Conservation (phyloP, 2,113 vertebrate genomes). For the Corythornis vintsioides region DNA sequence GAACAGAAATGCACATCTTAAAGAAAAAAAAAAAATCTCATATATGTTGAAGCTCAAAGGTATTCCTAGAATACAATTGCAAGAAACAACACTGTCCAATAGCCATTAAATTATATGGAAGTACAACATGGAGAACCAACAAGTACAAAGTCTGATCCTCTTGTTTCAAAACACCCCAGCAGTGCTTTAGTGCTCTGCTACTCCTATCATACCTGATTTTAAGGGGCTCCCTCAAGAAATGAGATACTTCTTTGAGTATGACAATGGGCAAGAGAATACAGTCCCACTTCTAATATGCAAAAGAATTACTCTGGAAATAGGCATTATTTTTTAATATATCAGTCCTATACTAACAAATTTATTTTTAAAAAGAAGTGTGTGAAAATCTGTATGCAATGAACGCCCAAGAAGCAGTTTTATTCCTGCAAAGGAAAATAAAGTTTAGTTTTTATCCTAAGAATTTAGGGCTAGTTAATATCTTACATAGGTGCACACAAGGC, state of each 20-base stretch:
- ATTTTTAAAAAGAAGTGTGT: not conserved
- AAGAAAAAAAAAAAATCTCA: not conserved
- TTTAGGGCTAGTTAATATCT: not conserved
- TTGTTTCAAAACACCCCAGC: not conserved
- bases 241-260: not conserved
- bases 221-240: not conserved
- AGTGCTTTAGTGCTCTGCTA: not conserved
- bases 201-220: not conserved
- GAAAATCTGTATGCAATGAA: not conserved
- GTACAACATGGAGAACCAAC: not conserved
- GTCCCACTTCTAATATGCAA: not conserved
- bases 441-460: not conserved
- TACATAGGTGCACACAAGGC: not conserved
- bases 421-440: not conserved
- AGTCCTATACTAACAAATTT: not conserved
- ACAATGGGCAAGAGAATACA: not conserved
- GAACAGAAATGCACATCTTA: not conserved
- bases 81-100: not conserved
- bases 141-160: not conserved
- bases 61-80: not conserved
- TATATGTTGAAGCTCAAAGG: not conserved
- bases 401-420: not conserved
- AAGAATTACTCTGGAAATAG: not conserved
- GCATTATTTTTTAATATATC: not conserved
- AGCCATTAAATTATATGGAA: not conserved